phyloP scores from a whole-genome alignment of 2,797 vertebrate species.

The Merluccius polli region DNA sequence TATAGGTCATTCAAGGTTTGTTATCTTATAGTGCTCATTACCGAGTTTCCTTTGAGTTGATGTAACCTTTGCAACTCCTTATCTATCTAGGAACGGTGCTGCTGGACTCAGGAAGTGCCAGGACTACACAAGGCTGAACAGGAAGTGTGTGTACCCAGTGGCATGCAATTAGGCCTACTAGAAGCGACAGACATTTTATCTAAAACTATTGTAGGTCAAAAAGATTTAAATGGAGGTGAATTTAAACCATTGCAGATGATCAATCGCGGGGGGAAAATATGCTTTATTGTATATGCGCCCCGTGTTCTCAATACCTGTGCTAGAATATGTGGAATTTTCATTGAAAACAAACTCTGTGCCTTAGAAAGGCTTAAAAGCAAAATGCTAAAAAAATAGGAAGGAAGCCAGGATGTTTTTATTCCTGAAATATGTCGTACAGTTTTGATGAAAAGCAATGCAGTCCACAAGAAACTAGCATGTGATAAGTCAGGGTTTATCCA shows the following conservation, averaged over 20 bases:
- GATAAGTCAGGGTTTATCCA: background rate
- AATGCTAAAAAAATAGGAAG: background rate
- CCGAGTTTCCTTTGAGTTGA: background rate
- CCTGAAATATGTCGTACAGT: background rate
- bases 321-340: background rate
- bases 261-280: background rate
- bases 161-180: background rate
- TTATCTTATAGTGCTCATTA: conserved; percentile 4
- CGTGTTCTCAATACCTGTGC: background rate
- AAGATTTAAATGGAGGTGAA: background rate
- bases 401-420: background rate
- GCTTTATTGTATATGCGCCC: background rate
- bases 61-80: conserved; percentile 28
- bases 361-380: background rate
- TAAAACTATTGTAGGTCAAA: background rate
- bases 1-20: conserved; percentile 4
- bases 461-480: background rate
- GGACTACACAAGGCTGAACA: conserved; percentile 32
- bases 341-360: background rate
- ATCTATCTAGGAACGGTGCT: conserved; percentile 32
- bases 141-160: conserved; percentile 28
- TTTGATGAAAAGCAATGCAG: background rate
- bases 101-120: conserved; percentile 33
- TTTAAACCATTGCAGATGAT: too few relatives aligned
- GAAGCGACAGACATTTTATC: background rate